Percentiles rank a stretch among this genome's conserved stretches.
Evolutionary conservation across 2,888 invertebrate genomes (phyloP).

Genomic region (Muscina levida): DNA sequence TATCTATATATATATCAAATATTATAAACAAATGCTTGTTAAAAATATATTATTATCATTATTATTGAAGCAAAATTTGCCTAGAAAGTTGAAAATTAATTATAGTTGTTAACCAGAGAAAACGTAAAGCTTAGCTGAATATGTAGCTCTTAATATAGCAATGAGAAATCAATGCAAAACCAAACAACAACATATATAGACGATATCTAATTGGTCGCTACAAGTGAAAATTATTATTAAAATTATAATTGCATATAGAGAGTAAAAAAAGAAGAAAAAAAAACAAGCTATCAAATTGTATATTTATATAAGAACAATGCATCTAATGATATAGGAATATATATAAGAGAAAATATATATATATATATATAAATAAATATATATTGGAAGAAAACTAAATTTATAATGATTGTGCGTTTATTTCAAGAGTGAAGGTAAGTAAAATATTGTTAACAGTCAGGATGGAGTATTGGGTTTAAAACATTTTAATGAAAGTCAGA

Average conservation of each 20-base stretch:
- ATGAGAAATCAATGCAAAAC: slow-evolving; percentile 1
- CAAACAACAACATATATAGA: not conserved
- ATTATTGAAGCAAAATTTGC: slow-evolving; percentile 39
- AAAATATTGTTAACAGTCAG: too few relatives aligned
- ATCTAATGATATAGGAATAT: not conserved
- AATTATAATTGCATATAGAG: slow-evolving; percentile 2
- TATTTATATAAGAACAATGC: slow-evolving; percentile 16
- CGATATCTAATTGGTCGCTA: not conserved
- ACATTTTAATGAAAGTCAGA: too few relatives aligned
- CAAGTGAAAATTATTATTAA: not conserved
- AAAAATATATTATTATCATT: slow-evolving; percentile 49
- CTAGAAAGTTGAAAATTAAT: slow-evolving; percentile 46
- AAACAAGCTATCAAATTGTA: slow-evolving; percentile 5
- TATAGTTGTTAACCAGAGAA: slow-evolving; percentile 26
- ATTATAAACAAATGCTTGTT: slow-evolving; percentile 58
- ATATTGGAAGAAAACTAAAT: slow-evolving; percentile 23
- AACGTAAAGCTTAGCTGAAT: slow-evolving; percentile 48
- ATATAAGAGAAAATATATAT: slow-evolving; percentile 8
- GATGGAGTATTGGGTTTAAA: too few relatives aligned
- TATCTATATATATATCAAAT: too few relatives aligned
- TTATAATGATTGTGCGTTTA: not conserved
- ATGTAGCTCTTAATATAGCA: slow-evolving; percentile 30
- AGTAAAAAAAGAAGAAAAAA: not conserved
- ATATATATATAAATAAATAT: slow-evolving; percentile 22
- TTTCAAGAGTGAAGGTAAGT: too few relatives aligned